phyloP scores from a whole-genome alignment of 2,888 invertebrate species.

The Junonia oenone region DNA sequence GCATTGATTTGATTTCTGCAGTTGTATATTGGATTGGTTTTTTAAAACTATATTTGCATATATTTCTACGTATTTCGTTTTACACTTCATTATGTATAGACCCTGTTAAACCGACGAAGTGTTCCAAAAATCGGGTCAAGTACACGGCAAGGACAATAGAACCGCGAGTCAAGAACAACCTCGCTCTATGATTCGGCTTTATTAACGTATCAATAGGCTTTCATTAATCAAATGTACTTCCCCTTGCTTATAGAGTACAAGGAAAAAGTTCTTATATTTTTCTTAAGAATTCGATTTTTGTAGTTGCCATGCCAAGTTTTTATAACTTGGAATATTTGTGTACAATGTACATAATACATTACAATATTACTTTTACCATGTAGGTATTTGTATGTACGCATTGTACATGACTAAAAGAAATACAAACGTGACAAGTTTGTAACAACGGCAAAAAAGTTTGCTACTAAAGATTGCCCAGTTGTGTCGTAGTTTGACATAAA shows the following conservation, averaged over 20 bases:
- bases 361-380: no score
- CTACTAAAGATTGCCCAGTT: not conserved
- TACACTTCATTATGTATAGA: not conserved
- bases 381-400: no score
- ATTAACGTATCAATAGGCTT: constrained; percentile 54
- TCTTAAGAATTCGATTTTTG: not conserved
- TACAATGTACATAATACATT: no score
- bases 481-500: not conserved
- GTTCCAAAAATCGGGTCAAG: constrained; percentile 63
- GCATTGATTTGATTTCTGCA: no score
- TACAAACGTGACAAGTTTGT: no score
- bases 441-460: no score
- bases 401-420: no score
- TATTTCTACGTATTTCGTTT: not conserved
- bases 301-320: not conserved
- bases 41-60: no score
- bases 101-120: constrained; percentile 10
- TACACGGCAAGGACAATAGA: constrained; percentile 53
- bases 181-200: constrained; percentile 41
- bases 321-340: not conserved
- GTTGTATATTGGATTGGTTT: no score
- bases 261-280: not conserved
- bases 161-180: constrained; percentile 40
- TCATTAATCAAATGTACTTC: constrained; percentile 51
- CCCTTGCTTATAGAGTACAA: not conserved